Evolutionary conservation across 2,113 vertebrate genomes (phyloP), one percentile per base, ranked within the genome.

Genomic region (Mastomys natalensis): DNA sequence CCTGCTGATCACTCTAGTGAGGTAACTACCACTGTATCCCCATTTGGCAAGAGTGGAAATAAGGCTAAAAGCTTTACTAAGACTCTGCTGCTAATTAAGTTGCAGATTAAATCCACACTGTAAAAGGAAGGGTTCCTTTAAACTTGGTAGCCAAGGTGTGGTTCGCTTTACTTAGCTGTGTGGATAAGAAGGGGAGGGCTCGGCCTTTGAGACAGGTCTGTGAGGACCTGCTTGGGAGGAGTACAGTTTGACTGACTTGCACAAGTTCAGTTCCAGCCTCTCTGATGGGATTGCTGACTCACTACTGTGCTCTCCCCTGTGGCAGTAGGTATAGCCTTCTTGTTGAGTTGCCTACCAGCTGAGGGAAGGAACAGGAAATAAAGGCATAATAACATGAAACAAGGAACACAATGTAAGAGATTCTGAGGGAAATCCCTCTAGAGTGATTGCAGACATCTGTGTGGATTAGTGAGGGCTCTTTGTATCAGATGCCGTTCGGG

Each of bases 1-100:
- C 66, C 5, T 93, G 31, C 53, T 80, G 74, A 95, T 70, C 91
- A 93, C 9, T 34, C 22, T n/a, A 11, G 1, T 95, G 68, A 91
- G 87, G 21, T 48, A 31, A 86, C n/a, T 82, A 34, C 17, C 7
- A 45, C 53, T 19, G 11, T 89, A 68, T 96, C 12, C 5, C 37
- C 26, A 40, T 45, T 96, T 93, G 95, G 68, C 66, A 95, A 43
- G 77, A 73, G 58, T 87, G 86, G 45, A 82, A 78, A 89, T 82
- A 58, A 96, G 87, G 77, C 62, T 45, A 55, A 91, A 77, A 87
- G 72, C n/a, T 95, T 93, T 87, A 88, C 55, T 81, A 90, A 72
- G 55, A 45, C 87, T 89, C 21, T 51, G 48, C 51, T 73, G 64
- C 60, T 90, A 53, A 89, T 40, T 90, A 73, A 74, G 17, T 43